Base-by-base conservation (phyloP, 1,140 invertebrate genomes). In the Sinella curviseta region DNA sequence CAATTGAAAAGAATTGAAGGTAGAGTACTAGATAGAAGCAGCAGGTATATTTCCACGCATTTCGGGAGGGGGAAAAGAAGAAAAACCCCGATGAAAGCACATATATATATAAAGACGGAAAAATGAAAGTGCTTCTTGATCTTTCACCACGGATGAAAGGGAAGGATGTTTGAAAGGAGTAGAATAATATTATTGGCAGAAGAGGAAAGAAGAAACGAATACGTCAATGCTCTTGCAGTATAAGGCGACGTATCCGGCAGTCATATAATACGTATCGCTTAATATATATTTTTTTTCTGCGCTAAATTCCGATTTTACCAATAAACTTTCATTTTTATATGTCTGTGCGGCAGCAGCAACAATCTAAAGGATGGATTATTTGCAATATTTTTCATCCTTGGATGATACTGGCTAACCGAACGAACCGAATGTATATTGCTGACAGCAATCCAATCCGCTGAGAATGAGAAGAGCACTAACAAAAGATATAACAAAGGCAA, bases 181-280 rank as follows among this genome's bases (percentile, higher is more conserved):
- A 60, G 57, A 26, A 60, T 60, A 60, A n/a, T 60, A 60, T 60
- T 60, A 60, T 26, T 60, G 57, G 57, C 57, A 60, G 57, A 60
- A n/a, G 4, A n/a, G n/a, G 57, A 60, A n/a, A n/a, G 24, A 60
- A 26, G 12, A 26, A 48, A 48, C 39, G 20, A 8, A 48, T 20
- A 60, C 57, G 57, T 60, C 57, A 60, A 12, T 26, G 57, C 57
- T 60, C 57, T 20, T 48, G 20, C 20, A 20, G 8, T 12, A 20
- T 48, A 8, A 48, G 39, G 39, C 20, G 20, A 48, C 20, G 20
- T 48, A 20, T 48, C 20, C 39, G 39, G 8, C 39, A 48, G 8
- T 12, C 20, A 48, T 20, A 48, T 48, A 48, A 48, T 8, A 48
- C 39, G 39, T 48, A 8, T 48, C 8, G 8, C 39, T 48, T 48